Base-by-base conservation (phyloP, 2,797 vertebrate genomes). In the Cirrhinus mrigala region DNA sequence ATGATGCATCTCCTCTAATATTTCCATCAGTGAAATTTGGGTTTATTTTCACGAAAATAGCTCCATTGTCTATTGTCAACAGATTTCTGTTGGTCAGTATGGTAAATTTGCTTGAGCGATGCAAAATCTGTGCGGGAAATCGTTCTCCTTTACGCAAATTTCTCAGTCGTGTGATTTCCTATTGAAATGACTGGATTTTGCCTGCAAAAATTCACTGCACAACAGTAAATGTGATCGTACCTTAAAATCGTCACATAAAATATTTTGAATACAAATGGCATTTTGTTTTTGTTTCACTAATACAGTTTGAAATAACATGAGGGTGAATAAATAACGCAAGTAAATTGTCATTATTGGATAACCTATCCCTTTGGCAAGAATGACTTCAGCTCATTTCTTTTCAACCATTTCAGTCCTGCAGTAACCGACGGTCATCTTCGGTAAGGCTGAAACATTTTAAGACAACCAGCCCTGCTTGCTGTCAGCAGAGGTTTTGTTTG, bases 401-500 rank as follows among this genome's bases (percentile, higher is more conserved):
- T 56, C 52, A 60, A 18, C 37, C 22, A n/a, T 24, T 24, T 22
- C 40, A 64, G n/a, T n/a, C 14, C 12, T 27, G 58, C 37, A 46
- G 58, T 20, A 68, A 68, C 18, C 16, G 6, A 68, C 50, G 60
- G 44, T 70, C 50, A 56, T 58, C 50, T 81, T 27, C n/a, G 9
- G 9, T 81, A 44, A 56, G 79, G 22, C 48, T 69, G 22, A 54
- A 58, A 69, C 24, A 48, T 24, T 76, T 83, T 76, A 20, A 76
- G 33, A 56, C 73, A 22, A 44, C 8, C 54, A 24, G 78, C 16
- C 66, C 64, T 77, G 79, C 29, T 73, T n/a, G 71, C 60, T 71
- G 79, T 85, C 71, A 56, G 79, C 56, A 37, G 50, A 64, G 54
- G 22, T 87, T 76, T 81, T 80, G 5, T 83, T 84, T 70, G 14